These are phyloP conservation scores for Tiliqua scincoides DNA, from an alignment of 2,113 vertebrate genomes.

Conservation along the genomic window DNA sequence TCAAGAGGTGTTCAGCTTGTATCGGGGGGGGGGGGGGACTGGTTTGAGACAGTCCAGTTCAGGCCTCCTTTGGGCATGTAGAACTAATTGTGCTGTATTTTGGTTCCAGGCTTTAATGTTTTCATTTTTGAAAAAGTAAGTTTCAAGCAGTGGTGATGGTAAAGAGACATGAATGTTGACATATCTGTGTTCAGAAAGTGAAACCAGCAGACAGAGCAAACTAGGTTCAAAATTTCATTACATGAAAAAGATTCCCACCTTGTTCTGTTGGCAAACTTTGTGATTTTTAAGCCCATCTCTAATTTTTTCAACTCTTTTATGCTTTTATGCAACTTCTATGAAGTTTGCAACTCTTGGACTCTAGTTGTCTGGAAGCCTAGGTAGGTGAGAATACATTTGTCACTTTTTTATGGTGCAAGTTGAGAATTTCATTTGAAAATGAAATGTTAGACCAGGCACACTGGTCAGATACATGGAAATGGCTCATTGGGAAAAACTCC, in stretches of 20 bases:
- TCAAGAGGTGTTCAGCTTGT: too few relatives aligned
- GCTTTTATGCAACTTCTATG: too few relatives aligned
- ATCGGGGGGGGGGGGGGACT: too few relatives aligned
- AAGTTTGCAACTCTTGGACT: background rate
- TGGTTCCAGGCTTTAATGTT: background rate
- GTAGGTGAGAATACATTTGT: background rate
- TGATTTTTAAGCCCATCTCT: background rate
- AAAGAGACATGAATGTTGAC: background rate
- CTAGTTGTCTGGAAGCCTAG: background rate
- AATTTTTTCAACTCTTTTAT: background rate
- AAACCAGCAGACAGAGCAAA: too few relatives aligned
- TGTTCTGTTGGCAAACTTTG: background rate
- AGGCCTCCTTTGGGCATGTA: background rate
- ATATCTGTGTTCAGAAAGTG: background rate
- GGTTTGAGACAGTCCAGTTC: background rate
- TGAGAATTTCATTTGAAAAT: background rate
- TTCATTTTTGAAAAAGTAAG: background rate
- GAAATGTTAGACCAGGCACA: background rate
- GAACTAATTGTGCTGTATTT: background rate
- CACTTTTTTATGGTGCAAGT: background rate
- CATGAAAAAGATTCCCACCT: background rate
- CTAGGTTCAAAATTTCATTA: background rate
- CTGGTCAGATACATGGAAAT: background rate
- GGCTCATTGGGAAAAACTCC: background rate
- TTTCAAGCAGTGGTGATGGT: background rate